Base-by-base conservation (phyloP, 2,888 invertebrate species). In the Coelogynopora nodosa region DNA sequence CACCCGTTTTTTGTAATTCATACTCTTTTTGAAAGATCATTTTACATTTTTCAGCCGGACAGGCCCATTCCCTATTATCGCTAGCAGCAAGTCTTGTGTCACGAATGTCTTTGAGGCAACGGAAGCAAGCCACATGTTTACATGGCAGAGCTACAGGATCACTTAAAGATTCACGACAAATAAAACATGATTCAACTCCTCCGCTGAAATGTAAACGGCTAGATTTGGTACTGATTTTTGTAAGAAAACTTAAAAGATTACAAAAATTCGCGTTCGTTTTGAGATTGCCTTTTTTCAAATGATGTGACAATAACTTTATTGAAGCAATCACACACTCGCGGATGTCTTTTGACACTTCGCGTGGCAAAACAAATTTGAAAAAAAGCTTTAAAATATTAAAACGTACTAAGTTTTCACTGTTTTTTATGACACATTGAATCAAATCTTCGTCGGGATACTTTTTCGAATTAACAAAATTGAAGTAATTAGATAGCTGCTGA, bases 111-210 rank as follows among this genome's bases (percentile, higher is more conserved):
- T 74, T 26, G 23, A 74, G 5, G 23, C 74, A 74, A 13, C 23
- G 2, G 27, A 74, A 74, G 23, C 74, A 74, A 23, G 74, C 74
- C 18, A 74, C 74, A 74, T 74, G 74, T 23, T 13, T 74, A 26
- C 74, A 74, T 23, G 2, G 2, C 2, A 74, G 74, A 74, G 74
- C 74, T 74, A 74, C 74, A 5, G 74, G 74, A 74, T 74, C 74
- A 5, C 23, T 10, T n/a, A 23, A 23, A 10, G 74, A 74, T 74
- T 74, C 74, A 13, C 23, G 5, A 26, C 74, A 74, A 74, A 74
- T 74, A 74, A 74, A 74, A 23, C 74, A 74, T 74, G 10, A 5
- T 13, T 74, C 74, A 74, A 74, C 74, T 74, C 74, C 74, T 74
- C 74, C 74, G 23, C 74, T 23, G 23, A 74, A 74, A 74, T 74